Base-by-base conservation (phyloP, 1,140 invertebrate genomes). In the Drosophila triauraria region DNA sequence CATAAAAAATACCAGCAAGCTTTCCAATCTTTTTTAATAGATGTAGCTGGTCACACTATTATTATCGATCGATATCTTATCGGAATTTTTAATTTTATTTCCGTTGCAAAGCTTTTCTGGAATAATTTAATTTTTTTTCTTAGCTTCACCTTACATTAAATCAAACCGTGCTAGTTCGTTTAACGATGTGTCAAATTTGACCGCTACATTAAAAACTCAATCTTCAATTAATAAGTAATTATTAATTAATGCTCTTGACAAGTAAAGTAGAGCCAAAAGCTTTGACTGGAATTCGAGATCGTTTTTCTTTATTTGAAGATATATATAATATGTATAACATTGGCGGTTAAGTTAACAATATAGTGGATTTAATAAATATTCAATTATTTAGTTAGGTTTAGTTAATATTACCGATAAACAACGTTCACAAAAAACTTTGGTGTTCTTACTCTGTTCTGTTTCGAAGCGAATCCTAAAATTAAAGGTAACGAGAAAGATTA, bases 261-360 rank as follows among this genome's bases (percentile, higher is more conserved):
- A 35, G 10, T 35, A 27, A 51, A 13, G 44, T 38, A 17, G 23
- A 62, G 25, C n/a, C 35, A 0, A 10, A 35, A 10, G 23, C 27
- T 51, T 27, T 12, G n/a, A n/a, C 63, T 53, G 30, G 60, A 69
- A 53, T 68, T 80, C 71, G 59, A 63, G 58, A 70, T 80, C 69
- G 53, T 71, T 84, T 76, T 12, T 59, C 61, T 69, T 84, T 69
- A 68, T 74, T 79, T 65, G 51, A 70, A 79, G 57, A 75, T 62
- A 62, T 61, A 61, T 44, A 44, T 60, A 47, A 61, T 57, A 62
- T 57, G 47, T 67, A 67, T 85, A 87, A 87, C 83, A 77, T 87
- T 75, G 58, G 59, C 61, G 79, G 67, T 79, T 86, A 86, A 82
- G 67, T 76, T 86, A 86, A 82, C 82, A 86, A 79, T 86, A 76